phyloP scores from a whole-genome alignment of 2,797 vertebrate genomes.

The Phalloptychus januarius region DNA sequence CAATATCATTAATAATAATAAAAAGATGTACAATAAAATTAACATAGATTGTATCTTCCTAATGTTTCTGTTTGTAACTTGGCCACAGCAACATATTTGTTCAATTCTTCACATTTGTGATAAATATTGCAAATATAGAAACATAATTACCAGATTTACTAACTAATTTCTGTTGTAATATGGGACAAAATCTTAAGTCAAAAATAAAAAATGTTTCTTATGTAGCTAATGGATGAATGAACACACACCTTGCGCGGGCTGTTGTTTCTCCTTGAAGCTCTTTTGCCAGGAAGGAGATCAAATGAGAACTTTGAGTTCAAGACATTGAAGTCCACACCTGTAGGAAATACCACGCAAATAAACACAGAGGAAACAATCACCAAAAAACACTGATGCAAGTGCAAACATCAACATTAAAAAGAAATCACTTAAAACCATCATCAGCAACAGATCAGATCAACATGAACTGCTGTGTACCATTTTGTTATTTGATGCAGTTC shows the following conservation, averaged over 20 bases:
- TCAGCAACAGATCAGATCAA: not conserved
- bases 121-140: not conserved
- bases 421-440: not conserved
- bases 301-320: constrained; percentile 92
- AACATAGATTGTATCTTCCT: not conserved
- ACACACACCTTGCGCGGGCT: constrained; percentile 86
- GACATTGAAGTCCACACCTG: constrained; percentile 88
- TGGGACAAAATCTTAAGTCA: not conserved
- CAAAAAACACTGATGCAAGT: not conserved
- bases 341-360: constrained; percentile 9
- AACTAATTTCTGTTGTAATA: not conserved
- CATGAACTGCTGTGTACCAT: not conserved
- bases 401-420: not conserved
- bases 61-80: not conserved
- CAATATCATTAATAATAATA: not conserved
- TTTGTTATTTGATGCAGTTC: not conserved
- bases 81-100: not conserved
- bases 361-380: not conserved
- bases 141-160: too few species aligned
- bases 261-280: constrained; percentile 85
- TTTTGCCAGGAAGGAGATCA: constrained; percentile 91
- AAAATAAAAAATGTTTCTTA: not conserved
- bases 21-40: not conserved
- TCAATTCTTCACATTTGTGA: not conserved
- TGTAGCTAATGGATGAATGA: not conserved